Evolutionary conservation across 37 sponge, comb jelly and placozoan species (phyloP).

Genomic region (Theonella swinhoei): DNA sequence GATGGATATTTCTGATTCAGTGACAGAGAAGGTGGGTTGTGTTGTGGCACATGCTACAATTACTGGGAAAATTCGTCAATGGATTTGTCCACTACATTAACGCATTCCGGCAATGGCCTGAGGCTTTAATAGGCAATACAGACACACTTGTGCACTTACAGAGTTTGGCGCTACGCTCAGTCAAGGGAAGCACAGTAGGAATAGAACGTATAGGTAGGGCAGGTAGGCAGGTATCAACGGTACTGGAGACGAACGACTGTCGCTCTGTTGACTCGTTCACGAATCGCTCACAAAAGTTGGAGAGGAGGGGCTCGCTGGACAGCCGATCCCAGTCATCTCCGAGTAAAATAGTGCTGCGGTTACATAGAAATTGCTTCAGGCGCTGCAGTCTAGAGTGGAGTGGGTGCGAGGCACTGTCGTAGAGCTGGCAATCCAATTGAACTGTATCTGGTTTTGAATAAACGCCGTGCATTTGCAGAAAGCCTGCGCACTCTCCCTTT

Average conservation of each 20-base stretch:
- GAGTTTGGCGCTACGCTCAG: not conserved
- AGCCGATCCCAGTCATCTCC: slow-evolving; percentile 6
- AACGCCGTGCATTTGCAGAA: slow-evolving; percentile 55
- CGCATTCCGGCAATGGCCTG: not conserved
- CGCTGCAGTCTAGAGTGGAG: not conserved
- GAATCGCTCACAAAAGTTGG: slow-evolving; percentile 10
- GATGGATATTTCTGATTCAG: not conserved
- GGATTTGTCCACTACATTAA: not conserved
- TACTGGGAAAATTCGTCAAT: no score
- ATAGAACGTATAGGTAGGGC: not conserved
- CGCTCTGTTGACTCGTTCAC: not conserved
- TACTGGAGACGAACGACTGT: not conserved
- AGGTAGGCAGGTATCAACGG: not conserved
- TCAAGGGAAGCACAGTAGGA: not conserved
- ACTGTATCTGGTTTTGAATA: slow-evolving; percentile 41
- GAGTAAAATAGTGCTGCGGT: not conserved
- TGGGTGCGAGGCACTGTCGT: slow-evolving; percentile 20
- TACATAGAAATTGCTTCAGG: not conserved
- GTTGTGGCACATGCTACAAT: no score
- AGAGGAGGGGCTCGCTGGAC: not conserved
- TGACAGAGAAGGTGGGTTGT: not conserved
- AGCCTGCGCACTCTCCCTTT: slow-evolving; percentile 6
- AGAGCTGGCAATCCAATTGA: slow-evolving; percentile 22
- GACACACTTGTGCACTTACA: not conserved
- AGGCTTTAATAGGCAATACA: not conserved